Base-by-base conservation (phyloP, 2,113 vertebrate genomes). In the Crotalus tigris region DNA sequence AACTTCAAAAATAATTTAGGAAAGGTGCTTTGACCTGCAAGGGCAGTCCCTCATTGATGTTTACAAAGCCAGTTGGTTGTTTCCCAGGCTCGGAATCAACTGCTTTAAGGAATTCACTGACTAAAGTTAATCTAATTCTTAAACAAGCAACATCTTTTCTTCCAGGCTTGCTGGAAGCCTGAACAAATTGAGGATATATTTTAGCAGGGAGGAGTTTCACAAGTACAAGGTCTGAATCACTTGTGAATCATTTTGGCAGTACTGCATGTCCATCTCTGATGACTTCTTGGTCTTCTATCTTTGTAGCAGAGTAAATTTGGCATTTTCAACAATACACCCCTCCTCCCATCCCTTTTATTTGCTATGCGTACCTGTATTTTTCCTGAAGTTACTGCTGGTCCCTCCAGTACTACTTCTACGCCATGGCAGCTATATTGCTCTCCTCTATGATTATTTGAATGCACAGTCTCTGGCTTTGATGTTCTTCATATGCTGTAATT, bases 391-490 rank as follows among this genome's bases (percentile, higher is more conserved):
- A 0, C 91, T 91, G 92, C 94, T 51, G 24, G 54, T 85, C 17
- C 39, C 29, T 7, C 81, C 26, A 86, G 17, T 59, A 13, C 46
- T 64, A 12, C 44, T 93, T 53, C 94, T 92, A 0, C 94, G 96
- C 93, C 95, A 96, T 97, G 96, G 97, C 94, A 96, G 91, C 92
- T 94, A 0, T 54, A 85, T 94, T 93, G 90, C 92, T 93, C 91
- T 94, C 94, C 91, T n/a, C 89, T 95, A 54, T 96, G 96, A 95
- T 96, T 87, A 87, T 94, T 96, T 95, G 95, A 95, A 93, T 19
- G n/a, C 92, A 69, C 91, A 94, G 92, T 93, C 93, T 81, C 92
- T 57, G 85, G 26, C 93, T 95, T 95, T 96, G 92, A 39, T 94
- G 93, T 94, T 96, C 95, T 95, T 59, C 89, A 59, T 93, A 91